Evolutionary conservation across 2,888 invertebrate genomes (phyloP).

Genomic region (Agrochola litura): DNA sequence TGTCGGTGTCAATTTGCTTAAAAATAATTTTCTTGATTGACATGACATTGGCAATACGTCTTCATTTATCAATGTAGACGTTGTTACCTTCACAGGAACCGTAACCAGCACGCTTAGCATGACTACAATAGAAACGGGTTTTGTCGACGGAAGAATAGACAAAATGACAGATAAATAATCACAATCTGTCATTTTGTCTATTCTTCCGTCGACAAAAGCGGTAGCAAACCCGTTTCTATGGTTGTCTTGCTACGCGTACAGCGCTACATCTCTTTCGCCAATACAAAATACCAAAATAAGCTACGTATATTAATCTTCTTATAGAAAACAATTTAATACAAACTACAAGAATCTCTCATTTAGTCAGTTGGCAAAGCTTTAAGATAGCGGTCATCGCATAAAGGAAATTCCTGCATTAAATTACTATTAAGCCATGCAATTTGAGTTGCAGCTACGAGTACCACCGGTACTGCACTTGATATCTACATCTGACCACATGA

Average conservation of each 20-base stretch:
- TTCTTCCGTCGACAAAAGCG: too few species aligned
- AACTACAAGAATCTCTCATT: slow-evolving; percentile 40
- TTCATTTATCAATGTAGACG: not conserved
- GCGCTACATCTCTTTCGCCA: not conserved
- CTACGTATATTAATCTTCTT: slow-evolving; percentile 6
- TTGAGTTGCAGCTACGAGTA: slow-evolving; percentile 54
- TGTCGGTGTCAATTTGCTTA: not conserved
- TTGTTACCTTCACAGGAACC: not conserved
- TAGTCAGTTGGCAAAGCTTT: slow-evolving; percentile 58
- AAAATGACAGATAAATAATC: too few species aligned
- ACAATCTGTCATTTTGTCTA: too few species aligned
- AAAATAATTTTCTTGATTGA: not conserved
- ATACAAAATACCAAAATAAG: slow-evolving; percentile 5
- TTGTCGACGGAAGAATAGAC: too few species aligned
- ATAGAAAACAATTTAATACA: slow-evolving; percentile 24
- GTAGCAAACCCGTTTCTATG: too few species aligned
- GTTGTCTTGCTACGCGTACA: too few species aligned
- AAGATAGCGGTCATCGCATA: slow-evolving; percentile 57
- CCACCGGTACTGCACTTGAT: slow-evolving; percentile 39
- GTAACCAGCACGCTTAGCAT: not conserved
- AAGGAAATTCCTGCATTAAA: slow-evolving; percentile 66
- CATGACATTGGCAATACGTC: not conserved
- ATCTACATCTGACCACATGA: slow-evolving; percentile 43
- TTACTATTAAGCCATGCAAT: slow-evolving; percentile 62
- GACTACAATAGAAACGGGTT: too few species aligned